These are phyloP conservation scores for Trimorus sp. DNA, from an alignment of 2,888 invertebrate species.

Conservation along the genomic window DNA sequence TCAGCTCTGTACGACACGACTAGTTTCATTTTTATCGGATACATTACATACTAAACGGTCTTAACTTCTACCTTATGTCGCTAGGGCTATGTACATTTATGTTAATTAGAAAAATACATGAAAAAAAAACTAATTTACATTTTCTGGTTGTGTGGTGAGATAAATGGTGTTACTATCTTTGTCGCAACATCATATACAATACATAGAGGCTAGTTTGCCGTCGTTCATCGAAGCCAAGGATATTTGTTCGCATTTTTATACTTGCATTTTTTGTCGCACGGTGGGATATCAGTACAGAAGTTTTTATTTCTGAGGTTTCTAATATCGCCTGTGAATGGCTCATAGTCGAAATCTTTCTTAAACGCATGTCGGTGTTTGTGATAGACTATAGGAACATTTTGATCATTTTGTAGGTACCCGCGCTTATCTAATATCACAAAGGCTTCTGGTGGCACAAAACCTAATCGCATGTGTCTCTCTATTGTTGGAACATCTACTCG, in stretches of 20 bases:
- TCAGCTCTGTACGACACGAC: no score
- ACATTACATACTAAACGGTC: no score
- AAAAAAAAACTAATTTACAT: no score
- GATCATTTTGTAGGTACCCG: slow-evolving; percentile 23
- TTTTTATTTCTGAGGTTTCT: background rate
- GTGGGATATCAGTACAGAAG: background rate
- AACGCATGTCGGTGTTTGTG: slow-evolving; percentile 26
- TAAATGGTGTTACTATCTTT: no score
- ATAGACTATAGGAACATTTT: slow-evolving; percentile 22
- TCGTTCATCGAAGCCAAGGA: no score
- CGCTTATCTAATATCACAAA: slow-evolving; percentile 4
- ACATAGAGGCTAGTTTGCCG: no score
- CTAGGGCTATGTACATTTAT: no score
- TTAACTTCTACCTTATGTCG: no score
- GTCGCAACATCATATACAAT: no score
- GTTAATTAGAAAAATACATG: no score
- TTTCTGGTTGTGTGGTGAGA: no score
- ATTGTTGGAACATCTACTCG: background rate
- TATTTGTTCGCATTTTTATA: slow-evolving; percentile 14
- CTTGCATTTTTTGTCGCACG: background rate
- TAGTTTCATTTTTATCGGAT: no score
- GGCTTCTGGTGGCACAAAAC: slow-evolving; percentile 18
- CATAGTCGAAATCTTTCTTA: slow-evolving; percentile 7
- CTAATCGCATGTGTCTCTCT: background rate
- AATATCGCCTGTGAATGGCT: background rate